Conservation (phyloP, 1,140 invertebrate species). For the Megalopta genalis region DNA sequence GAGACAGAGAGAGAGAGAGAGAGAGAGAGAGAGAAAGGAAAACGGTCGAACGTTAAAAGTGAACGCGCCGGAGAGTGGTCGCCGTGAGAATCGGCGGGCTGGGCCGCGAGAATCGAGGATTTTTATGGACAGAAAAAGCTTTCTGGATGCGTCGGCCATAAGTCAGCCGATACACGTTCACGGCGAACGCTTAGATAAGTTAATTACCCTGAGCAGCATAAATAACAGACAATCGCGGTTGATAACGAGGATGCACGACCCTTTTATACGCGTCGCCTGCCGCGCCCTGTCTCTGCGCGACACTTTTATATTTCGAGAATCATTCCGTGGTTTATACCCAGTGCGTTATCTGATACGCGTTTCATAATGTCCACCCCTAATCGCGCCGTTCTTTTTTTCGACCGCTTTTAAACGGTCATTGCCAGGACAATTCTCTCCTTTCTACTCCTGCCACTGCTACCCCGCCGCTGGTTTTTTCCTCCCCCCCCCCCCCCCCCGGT, state of each 20-base stretch:
- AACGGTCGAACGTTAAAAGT: background rate
- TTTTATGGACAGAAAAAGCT: constrained; percentile 45
- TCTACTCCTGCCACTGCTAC: background rate
- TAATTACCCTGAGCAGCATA: constrained; percentile 47
- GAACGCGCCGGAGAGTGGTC: background rate
- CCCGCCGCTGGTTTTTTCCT: no score
- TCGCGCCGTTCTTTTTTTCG: constrained; percentile 9
- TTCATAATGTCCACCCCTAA: constrained; percentile 33
- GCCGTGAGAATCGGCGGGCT: constrained; percentile 29
- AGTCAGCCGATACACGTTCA: constrained; percentile 31
- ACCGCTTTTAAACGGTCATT: constrained; percentile 12
- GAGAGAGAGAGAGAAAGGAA: no score
- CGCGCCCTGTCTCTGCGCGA: background rate
- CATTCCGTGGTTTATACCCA: constrained; percentile 39
- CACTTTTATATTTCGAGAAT: constrained; percentile 50
- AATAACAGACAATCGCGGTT: constrained; percentile 46
- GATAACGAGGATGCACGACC: constrained; percentile 43
- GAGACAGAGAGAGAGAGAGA: no score
- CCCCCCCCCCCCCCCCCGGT: background rate
- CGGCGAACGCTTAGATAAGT: constrained; percentile 48
- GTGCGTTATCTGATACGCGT: constrained; percentile 38
- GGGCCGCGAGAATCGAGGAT: constrained; percentile 37
- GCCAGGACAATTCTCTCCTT: background rate
- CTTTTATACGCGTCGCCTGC: constrained; percentile 25
- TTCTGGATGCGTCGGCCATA: constrained; percentile 40